Percentiles rank a stretch among this genome's conserved stretches.
phyloP scores from a whole-genome alignment of 1,140 invertebrate species.

The Drosophila obscura region DNA sequence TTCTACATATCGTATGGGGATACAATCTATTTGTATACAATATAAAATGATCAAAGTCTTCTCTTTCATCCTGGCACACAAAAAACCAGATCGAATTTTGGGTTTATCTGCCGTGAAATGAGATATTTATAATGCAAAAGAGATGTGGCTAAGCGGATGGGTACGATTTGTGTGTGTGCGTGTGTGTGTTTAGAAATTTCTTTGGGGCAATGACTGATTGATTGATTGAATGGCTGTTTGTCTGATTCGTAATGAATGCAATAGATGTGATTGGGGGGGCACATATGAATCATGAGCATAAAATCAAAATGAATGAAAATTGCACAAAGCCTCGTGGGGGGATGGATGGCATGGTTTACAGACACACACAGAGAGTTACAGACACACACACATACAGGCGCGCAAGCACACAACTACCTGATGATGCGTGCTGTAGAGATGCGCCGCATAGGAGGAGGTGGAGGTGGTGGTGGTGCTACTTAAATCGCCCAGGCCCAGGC shows the following conservation, averaged over 20 bases:
- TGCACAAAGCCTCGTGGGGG: conserved; percentile 19
- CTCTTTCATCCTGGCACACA: conserved; percentile 62
- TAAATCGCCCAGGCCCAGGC: conserved; percentile 50
- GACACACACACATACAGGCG: conserved; percentile 36
- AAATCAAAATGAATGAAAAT: conserved; percentile 52
- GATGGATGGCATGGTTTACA: conserved; percentile 20
- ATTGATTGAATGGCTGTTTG: conserved; percentile 30
- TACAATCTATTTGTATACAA: not conserved
- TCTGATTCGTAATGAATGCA: conserved; percentile 4
- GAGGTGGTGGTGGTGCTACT: conserved; percentile 62
- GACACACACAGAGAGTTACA: conserved; percentile 38
- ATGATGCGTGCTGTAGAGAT: conserved; percentile 78
- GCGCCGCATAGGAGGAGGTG: conserved; percentile 63
- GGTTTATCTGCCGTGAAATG: conserved; percentile 18
- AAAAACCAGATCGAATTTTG: conserved; percentile 58
- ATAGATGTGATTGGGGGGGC: no score
- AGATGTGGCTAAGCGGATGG: conserved; percentile 33
- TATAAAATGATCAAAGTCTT: conserved; percentile 14
- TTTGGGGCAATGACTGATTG: conserved; percentile 22
- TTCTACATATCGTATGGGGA: not conserved
- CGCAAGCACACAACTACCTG: conserved; percentile 73
- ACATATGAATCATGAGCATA: conserved; percentile 30
- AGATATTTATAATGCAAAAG: conserved; percentile 32
- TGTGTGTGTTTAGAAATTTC: conserved; percentile 23
- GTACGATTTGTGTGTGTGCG: conserved; percentile 6